phyloP scores from a whole-genome alignment of 2,888 invertebrate genomes.

The Pedicia rivosa region DNA sequence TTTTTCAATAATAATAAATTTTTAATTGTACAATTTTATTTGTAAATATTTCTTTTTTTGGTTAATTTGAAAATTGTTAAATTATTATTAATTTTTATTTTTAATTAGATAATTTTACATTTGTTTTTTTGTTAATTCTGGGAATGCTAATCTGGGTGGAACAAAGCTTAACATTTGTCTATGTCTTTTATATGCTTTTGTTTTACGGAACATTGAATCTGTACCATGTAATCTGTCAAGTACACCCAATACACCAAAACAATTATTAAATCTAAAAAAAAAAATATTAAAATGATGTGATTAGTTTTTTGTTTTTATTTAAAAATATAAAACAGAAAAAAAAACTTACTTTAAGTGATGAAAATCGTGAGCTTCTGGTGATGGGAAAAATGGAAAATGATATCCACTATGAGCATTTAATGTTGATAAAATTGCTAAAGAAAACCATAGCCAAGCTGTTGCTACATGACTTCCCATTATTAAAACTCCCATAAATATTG shows the following conservation, averaged over 20 bases:
- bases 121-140: constrained; percentile 34
- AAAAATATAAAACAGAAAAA: constrained; percentile 5
- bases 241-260: constrained; percentile 67
- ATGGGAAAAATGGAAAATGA: constrained; percentile 70
- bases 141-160: constrained; percentile 49
- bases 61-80: too few species aligned
- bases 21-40: too few species aligned
- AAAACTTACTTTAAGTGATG: constrained; percentile 62
- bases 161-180: constrained; percentile 51
- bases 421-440: constrained; percentile 59
- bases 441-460: constrained; percentile 64
- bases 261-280: constrained; percentile 57
- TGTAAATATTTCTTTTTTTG: too few species aligned
- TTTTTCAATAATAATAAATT: too few species aligned
- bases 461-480: constrained; percentile 61
- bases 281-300: constrained; percentile 9
- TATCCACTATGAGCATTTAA: constrained; percentile 73
- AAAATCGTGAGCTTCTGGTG: constrained; percentile 75
- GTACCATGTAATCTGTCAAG: constrained; percentile 72
- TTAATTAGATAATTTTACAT: too few species aligned
- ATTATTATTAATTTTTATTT: too few species aligned
- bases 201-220: constrained; percentile 55
- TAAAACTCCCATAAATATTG: constrained; percentile 57
- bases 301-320: background rate
- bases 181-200: constrained; percentile 53